These are phyloP conservation scores for Zhuqinia jingwanae DNA, from an alignment of 2,888 invertebrate genomes.

Conservation along the genomic window DNA sequence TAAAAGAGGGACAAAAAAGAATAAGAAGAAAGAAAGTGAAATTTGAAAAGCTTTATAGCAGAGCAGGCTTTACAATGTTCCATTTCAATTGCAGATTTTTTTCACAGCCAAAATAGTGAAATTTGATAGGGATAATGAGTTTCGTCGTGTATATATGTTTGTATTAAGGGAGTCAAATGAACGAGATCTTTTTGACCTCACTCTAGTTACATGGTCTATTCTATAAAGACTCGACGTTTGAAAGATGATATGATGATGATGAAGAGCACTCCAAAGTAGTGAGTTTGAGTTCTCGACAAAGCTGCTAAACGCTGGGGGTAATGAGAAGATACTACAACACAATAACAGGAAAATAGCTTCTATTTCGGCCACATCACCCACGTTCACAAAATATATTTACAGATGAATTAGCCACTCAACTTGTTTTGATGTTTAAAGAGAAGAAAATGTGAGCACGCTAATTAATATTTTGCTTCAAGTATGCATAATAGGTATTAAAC, in stretches of 20 bases:
- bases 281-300: neutral
- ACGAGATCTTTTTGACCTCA: neutral
- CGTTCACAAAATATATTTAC: neutral
- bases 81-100: neutral
- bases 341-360: neutral
- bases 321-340: neutral
- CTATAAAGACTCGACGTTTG: neutral
- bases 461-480: too few species aligned
- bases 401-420: neutral
- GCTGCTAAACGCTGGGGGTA: neutral
- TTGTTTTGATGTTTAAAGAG: neutral
- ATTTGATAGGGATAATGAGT: slow-evolving; percentile 31
- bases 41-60: neutral
- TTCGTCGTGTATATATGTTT: neutral
- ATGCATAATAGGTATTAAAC: too few species aligned
- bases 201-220: too few species aligned
- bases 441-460: too few species aligned
- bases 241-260: slow-evolving; percentile 2
- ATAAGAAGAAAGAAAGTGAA: neutral
- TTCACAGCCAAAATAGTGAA: neutral
- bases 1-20: too few species aligned
- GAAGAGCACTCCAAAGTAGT: too few species aligned
- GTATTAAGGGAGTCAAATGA: neutral
- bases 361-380: neutral
- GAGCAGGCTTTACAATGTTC: neutral